A percentile compares a stretch with the other conserved stretches of the same genome.
Evolutionary conservation across 2,113 vertebrate species (phyloP).

Genomic region (Gymnobelideus leadbeateri): DNA sequence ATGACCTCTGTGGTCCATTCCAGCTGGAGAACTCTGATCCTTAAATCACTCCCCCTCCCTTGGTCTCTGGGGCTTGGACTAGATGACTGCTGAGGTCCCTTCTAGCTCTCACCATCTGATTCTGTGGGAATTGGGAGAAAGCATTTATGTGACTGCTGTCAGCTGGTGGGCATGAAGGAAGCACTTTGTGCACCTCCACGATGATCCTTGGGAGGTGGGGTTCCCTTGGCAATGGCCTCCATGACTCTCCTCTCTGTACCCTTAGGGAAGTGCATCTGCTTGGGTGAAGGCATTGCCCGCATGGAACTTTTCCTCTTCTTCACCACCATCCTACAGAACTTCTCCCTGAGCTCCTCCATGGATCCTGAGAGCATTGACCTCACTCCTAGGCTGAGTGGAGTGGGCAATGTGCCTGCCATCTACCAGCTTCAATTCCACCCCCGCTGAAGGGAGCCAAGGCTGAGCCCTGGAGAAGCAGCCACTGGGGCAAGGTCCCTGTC

Average conservation of each 20-base stretch:
- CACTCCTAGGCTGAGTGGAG: conserved; percentile 57
- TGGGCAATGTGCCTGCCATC: conserved; percentile 51
- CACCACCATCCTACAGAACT: conserved; percentile 79
- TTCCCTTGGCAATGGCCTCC: not conserved
- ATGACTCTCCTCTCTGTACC: not conserved
- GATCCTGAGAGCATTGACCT: conserved; percentile 67
- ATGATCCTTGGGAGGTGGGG: not conserved
- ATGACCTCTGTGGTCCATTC: not conserved
- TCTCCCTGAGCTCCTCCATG: conserved; percentile 49
- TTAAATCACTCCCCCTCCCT: not conserved
- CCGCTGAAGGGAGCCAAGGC: not conserved
- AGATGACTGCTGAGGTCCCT: not conserved
- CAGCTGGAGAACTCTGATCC: not conserved
- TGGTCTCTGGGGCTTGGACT: not conserved
- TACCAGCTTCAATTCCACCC: conserved; percentile 73
- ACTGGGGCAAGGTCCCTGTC: not conserved
- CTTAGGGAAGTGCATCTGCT: conserved; percentile 77
- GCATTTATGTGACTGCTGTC: not conserved
- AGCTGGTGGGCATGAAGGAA: not conserved
- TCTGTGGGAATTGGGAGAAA: not conserved
- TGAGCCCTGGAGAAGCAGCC: not conserved
- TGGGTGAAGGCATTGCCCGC: conserved; percentile 75
- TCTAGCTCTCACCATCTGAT: not conserved
- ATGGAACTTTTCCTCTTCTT: conserved; percentile 81
- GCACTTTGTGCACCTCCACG: not conserved